A percentile compares a stretch with the other conserved stretches of the same genome.
Evolutionary conservation across 2,888 invertebrate species (phyloP).

Genomic region (Pristionchus arcanus): DNA sequence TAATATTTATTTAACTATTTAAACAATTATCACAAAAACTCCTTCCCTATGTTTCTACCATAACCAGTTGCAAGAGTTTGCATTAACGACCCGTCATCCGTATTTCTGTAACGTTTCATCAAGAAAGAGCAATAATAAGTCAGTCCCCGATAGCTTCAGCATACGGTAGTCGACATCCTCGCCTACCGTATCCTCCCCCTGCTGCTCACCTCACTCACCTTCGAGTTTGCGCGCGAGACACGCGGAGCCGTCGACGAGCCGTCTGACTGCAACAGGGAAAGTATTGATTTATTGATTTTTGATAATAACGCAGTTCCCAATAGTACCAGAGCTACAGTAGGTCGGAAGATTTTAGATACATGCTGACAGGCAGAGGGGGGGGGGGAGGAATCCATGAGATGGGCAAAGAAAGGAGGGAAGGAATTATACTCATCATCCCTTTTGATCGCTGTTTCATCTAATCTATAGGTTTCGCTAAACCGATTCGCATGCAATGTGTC

Average conservation of each 20-base stretch:
- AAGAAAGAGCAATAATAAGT: neutral
- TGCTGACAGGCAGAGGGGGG: too few relatives aligned
- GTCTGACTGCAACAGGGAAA: conserved; percentile 37
- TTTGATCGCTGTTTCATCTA: neutral
- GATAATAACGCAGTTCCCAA: too few relatives aligned
- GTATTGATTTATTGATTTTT: neutral
- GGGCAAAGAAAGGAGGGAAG: neutral
- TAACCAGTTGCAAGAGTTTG: too few relatives aligned
- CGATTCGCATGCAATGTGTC: neutral
- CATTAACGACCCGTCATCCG: too few relatives aligned
- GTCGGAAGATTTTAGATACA: too few relatives aligned
- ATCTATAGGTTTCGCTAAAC: neutral
- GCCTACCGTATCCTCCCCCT: neutral
- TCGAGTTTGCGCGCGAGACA: conserved; percentile 45
- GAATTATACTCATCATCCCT: neutral
- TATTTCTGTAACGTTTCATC: too few relatives aligned
- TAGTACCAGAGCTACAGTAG: too few relatives aligned
- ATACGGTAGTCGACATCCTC: neutral
- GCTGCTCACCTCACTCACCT: conserved; percentile 46
- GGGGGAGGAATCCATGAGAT: too few relatives aligned
- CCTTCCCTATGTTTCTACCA: neutral
- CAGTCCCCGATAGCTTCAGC: neutral
- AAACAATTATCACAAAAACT: neutral
- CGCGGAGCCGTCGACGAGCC: conserved; percentile 9
- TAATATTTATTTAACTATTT: neutral